A percentile compares a stretch with the other conserved stretches of the same genome.
These are phyloP conservation scores for Tamias sibiricus DNA, from an alignment of 2,113 vertebrate genomes.

Conservation along the genomic window DNA sequence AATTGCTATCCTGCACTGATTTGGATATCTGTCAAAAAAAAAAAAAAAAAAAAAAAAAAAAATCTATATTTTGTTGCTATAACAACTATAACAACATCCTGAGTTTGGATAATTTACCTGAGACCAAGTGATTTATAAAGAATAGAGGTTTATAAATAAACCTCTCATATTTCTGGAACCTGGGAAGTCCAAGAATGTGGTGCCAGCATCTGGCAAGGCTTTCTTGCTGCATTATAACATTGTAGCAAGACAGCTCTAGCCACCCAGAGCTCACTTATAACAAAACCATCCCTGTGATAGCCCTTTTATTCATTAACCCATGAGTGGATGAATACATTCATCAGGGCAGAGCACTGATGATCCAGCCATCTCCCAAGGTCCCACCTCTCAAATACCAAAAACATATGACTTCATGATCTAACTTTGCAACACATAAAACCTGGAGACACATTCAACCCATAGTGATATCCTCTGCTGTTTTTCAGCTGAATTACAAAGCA, in stretches of 20 bases:
- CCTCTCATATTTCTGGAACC: background rate
- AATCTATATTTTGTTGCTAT: background rate
- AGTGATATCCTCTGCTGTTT: constrained; percentile 59
- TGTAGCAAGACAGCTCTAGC: background rate
- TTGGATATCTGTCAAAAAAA: background rate
- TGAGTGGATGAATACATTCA: background rate
- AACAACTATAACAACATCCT: no score
- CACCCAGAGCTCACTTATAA: background rate
- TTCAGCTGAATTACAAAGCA: constrained; percentile 94
- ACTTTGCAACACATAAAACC: background rate
- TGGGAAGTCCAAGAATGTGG: background rate
- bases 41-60: no score
- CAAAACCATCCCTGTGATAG: background rate
- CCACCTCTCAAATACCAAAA: background rate
- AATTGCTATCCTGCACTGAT: background rate
- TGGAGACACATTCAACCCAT: background rate
- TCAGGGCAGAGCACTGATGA: background rate
- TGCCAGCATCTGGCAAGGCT: background rate
- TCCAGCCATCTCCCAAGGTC: background rate
- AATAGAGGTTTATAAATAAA: background rate
- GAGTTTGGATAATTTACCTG: no score
- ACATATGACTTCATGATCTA: background rate
- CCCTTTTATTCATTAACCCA: background rate
- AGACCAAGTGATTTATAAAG: background rate
- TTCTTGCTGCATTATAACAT: background rate